Evolutionary conservation across 2,888 invertebrate genomes (phyloP).

Genomic region (Tillus elongatus): DNA sequence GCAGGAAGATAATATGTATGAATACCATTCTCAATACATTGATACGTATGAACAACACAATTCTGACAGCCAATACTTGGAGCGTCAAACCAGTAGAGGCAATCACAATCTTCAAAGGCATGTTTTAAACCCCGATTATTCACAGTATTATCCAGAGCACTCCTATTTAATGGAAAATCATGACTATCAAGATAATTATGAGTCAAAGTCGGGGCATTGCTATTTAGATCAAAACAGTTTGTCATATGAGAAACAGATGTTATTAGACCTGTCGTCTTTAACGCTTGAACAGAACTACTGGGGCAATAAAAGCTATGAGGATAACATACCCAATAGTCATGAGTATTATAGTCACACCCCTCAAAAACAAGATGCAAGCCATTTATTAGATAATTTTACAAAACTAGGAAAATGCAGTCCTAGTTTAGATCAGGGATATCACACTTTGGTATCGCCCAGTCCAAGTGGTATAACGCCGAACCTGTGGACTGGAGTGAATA

Average conservation of each 20-base stretch:
- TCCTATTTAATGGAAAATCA: not conserved
- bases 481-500: constrained; percentile 37
- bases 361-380: constrained; percentile 30
- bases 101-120: not conserved
- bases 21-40: not conserved
- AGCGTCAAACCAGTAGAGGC: not conserved
- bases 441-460: constrained; percentile 59
- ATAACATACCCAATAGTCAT: constrained; percentile 22
- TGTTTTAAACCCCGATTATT: too few species aligned
- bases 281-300: constrained; percentile 38
- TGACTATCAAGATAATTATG: not conserved
- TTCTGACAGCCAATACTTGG: not conserved
- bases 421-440: constrained; percentile 72
- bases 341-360: constrained; percentile 27
- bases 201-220: not conserved
- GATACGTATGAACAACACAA: not conserved
- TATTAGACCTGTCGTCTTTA: constrained; percentile 37
- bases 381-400: constrained; percentile 39
- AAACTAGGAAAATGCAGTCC: constrained; percentile 50
- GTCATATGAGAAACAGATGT: constrained; percentile 34
- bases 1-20: not conserved
- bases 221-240: not conserved
- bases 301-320: constrained; percentile 23
- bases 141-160: not conserved
- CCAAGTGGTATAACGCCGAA: constrained; percentile 40